These are phyloP conservation scores for Sternarchorhynchus goeldii DNA, from an alignment of 2,797 vertebrate species.

Conservation along the genomic window DNA sequence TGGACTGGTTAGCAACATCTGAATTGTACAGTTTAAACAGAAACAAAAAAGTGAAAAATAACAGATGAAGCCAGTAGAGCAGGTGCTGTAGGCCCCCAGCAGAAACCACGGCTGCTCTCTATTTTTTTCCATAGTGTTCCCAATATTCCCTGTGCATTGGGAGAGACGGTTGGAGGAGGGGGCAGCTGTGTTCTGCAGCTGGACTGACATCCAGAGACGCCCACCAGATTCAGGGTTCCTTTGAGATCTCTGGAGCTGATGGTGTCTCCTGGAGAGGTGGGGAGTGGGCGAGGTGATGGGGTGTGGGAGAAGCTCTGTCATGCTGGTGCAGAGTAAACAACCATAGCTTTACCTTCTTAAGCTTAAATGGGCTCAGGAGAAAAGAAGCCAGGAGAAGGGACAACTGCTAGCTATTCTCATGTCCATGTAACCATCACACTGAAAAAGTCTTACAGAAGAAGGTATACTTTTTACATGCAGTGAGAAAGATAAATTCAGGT, in stretches of 20 bases:
- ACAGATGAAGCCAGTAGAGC: background rate
- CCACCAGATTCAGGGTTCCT: slow-evolving; percentile 41
- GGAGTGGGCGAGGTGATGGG: no score
- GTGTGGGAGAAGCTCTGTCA: slow-evolving; percentile 22
- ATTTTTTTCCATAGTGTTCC: slow-evolving; percentile 20
- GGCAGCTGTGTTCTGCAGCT: slow-evolving; percentile 51
- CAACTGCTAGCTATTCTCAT: slow-evolving; percentile 10
- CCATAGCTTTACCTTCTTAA: slow-evolving; percentile 36
- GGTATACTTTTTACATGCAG: background rate
- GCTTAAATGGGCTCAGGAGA: slow-evolving; percentile 50
- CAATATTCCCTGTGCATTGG: slow-evolving; percentile 11
- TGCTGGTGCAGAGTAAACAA: slow-evolving; percentile 50
- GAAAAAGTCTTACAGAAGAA: slow-evolving; percentile 6
- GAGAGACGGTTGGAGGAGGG: slow-evolving; percentile 3
- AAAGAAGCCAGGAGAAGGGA: slow-evolving; percentile 1
- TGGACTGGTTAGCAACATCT: slow-evolving; percentile 45
- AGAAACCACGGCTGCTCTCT: slow-evolving; percentile 5
- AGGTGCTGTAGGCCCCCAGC: slow-evolving; percentile 17
- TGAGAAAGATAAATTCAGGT: slow-evolving; percentile 4
- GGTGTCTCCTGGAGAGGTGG: slow-evolving; percentile 41
- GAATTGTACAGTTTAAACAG: slow-evolving; percentile 10
- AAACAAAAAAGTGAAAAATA: slow-evolving; percentile 18
- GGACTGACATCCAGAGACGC: slow-evolving; percentile 41
- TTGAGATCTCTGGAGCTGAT: slow-evolving; percentile 46
- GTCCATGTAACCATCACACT: background rate